These are phyloP conservation scores for Poeciliopsis turrubarensis DNA, from an alignment of 2,113 vertebrate species.

Conservation along the genomic window DNA sequence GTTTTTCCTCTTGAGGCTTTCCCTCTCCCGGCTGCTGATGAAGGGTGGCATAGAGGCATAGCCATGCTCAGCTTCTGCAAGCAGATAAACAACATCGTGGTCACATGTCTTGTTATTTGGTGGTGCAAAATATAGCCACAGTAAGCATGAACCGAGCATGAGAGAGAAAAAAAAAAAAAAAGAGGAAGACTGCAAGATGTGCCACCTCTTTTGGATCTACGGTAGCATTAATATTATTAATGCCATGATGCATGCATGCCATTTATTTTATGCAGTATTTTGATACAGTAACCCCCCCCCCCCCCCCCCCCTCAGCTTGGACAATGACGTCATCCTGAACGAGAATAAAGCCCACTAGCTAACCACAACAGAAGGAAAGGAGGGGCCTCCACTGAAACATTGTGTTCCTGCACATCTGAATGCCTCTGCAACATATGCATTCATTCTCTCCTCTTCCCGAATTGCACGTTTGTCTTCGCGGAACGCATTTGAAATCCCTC, in stretches of 20 bases:
- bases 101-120: constrained; percentile 47
- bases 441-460: neutral
- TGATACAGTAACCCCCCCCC: constrained; percentile 38
- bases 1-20: constrained; percentile 86
- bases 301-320: constrained; percentile 56
- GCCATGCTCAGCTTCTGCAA: constrained; percentile 93
- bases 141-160: neutral
- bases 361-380: constrained; percentile 80
- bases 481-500: neutral
- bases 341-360: constrained; percentile 81
- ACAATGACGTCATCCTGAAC: constrained; percentile 87
- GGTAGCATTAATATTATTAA: neutral
- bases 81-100: constrained; percentile 63
- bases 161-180: no score
- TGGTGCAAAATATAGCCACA: constrained; percentile 38
- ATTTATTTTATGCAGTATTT: constrained; percentile 40
- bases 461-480: constrained; percentile 11
- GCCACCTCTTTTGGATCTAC: neutral
- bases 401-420: constrained; percentile 50
- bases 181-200: constrained; percentile 4
- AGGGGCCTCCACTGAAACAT: constrained; percentile 65
- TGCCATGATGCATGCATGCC: constrained; percentile 5
- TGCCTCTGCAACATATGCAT: constrained; percentile 46
- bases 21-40: constrained; percentile 86
- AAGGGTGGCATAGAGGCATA: constrained; percentile 94